These are phyloP conservation scores for Ancistrus triradiatus DNA, from an alignment of 2,113 vertebrate species.

Conservation along the genomic window DNA sequence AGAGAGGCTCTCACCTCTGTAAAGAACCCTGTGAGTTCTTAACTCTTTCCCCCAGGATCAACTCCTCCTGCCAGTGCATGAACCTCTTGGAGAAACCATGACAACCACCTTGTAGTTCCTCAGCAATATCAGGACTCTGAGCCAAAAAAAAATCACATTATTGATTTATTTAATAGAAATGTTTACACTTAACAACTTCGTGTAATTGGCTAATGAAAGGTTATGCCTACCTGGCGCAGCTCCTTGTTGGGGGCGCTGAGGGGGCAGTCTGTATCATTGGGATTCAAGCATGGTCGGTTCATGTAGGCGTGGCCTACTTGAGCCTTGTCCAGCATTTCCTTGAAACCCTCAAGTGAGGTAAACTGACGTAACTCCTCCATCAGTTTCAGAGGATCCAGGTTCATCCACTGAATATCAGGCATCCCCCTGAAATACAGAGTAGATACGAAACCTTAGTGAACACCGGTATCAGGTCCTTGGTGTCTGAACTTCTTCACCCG, in stretches of 20 bases:
- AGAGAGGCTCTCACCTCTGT: conserved; percentile 82
- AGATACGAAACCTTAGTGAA: too few species aligned
- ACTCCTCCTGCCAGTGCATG: conserved; percentile 98
- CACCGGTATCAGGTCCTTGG: too few species aligned
- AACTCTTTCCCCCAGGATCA: conserved; percentile 84
- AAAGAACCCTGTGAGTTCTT: conserved; percentile 82
- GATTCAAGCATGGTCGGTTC: conserved; percentile 88
- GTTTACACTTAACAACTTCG: neutral
- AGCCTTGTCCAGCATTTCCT: conserved; percentile 94
- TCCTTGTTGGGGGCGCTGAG: conserved; percentile 86
- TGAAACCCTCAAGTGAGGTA: conserved; percentile 89
- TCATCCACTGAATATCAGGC: conserved; percentile 96
- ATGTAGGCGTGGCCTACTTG: conserved; percentile 97
- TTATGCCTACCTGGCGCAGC: conserved; percentile 58
- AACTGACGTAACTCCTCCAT: conserved; percentile 94
- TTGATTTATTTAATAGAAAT: neutral
- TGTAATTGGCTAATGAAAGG: too few species aligned
- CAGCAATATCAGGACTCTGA: conserved; percentile 80
- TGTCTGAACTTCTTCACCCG: too few species aligned
- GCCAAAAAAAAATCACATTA: conserved; percentile 9
- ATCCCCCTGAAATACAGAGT: conserved; percentile 74
- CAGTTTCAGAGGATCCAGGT: conserved; percentile 90
- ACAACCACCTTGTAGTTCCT: conserved; percentile 84
- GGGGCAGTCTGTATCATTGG: conserved; percentile 84
- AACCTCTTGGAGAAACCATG: conserved; percentile 96